Conservation (phyloP, 2,888 invertebrate species). For the Linnaemya vulpina region DNA sequence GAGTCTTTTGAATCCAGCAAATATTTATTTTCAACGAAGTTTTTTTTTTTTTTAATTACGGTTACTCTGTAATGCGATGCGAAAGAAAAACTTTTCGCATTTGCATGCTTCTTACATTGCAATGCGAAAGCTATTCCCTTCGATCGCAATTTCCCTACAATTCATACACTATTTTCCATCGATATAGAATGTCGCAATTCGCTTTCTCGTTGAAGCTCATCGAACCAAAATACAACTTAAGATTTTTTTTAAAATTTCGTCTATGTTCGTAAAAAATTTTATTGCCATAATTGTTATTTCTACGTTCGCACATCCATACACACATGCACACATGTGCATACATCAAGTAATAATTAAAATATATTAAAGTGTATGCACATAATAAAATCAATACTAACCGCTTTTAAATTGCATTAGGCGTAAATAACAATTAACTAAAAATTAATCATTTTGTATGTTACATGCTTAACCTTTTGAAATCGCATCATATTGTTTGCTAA, state of each 20-base stretch:
- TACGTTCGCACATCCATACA: not conserved
- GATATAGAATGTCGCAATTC: too few relatives aligned
- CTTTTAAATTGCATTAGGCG: conserved; percentile 29
- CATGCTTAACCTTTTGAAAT: conserved; percentile 54
- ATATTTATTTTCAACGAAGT: too few relatives aligned
- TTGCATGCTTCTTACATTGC: too few relatives aligned
- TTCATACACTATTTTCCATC: too few relatives aligned
- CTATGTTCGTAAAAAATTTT: too few relatives aligned
- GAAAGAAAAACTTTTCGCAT: too few relatives aligned
- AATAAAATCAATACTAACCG: conserved; percentile 47
- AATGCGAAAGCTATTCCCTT: too few relatives aligned
- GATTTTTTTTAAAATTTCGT: not conserved
- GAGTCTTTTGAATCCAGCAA: too few relatives aligned
- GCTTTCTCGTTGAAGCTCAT: too few relatives aligned
- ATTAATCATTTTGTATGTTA: conserved; percentile 19
- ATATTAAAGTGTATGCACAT: not conserved
- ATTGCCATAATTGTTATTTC: not conserved
- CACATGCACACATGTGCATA: not conserved
- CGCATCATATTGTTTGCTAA: conserved; percentile 48
- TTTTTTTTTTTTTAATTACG: too few relatives aligned
- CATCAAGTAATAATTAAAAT: conserved; percentile 2
- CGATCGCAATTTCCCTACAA: too few relatives aligned
- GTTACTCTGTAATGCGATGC: too few relatives aligned
- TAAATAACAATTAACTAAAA: conserved; percentile 23
- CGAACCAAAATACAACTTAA: not conserved